Base-by-base conservation (phyloP, 2,888 invertebrate species). In the Drosophila prolongata region DNA sequence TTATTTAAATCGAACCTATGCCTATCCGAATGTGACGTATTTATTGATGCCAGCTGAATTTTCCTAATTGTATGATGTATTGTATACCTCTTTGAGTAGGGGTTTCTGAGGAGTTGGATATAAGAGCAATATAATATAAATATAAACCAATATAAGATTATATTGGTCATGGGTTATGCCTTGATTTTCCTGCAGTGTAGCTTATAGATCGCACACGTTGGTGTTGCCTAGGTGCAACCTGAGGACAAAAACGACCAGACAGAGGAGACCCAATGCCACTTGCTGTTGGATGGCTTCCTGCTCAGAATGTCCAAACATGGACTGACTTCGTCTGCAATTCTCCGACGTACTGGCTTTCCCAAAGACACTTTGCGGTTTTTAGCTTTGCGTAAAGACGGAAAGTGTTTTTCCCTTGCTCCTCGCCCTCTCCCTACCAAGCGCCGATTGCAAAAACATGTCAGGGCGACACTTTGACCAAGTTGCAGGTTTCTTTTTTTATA, bases 391-490 rank as follows among this genome's bases (percentile, higher is more conserved):
- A 60, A 75, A 87, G 87, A 85, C 87, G 75, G 85, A 87, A 87
- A 87, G 87, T 83, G 87, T 87, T 83, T 81, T 58, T 69, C 75
- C 65, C 57, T 57, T 65, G 58, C 50, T 44, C 50, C 44, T 44
- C 62, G 27, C 42, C 37, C n/a, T 38, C 30, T 34, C 54, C 53
- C 49, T 54, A 16, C 38, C 53, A 37, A 56, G 27, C 43, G 57
- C 38, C 30, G 64, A 27, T 35, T 54, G 77, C 77, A 71, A 71
- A 73, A 85, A 85, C 82, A 80, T 86, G 85, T 85, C 86, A 75
- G 76, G 77, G 80, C 77, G 88, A 85, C 88, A 85, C 84, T 83
- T 83, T 82, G 86, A 82, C 66, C 72, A 76, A 80, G 83, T 80
- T 80, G 80, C 70, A 76, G 71, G 75, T 79, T 79, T 50, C 56